Percentiles rank a stretch among this genome's conserved stretches.
These are phyloP conservation scores for Dyspetes luteomarginatus DNA, from an alignment of 2,888 invertebrate genomes.

Conservation along the genomic window DNA sequence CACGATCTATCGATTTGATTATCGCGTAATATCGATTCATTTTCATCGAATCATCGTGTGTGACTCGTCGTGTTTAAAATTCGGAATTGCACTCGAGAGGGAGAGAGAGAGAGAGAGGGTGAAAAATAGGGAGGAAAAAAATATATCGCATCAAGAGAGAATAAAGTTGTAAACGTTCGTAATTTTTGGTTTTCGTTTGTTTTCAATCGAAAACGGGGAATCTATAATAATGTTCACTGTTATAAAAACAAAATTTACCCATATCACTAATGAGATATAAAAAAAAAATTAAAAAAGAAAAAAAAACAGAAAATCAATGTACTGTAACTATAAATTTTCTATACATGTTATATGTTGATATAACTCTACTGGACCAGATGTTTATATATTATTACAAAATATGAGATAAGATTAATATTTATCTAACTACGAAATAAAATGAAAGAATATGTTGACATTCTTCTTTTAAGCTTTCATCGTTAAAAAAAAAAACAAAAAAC, in stretches of 20 bases:
- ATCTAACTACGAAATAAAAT: constrained; percentile 74
- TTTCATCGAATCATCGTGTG: constrained; percentile 51
- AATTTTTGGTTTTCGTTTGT: constrained; percentile 26
- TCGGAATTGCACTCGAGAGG: constrained; percentile 36
- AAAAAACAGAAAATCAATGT: no score
- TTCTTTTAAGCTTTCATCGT: no score
- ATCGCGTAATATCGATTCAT: constrained; percentile 50
- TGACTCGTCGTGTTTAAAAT: constrained; percentile 33
- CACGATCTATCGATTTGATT: constrained; percentile 58
- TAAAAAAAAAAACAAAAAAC: no score
- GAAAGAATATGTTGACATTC: constrained; percentile 73
- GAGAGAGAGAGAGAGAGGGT: no score
- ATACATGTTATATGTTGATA: constrained; percentile 82
- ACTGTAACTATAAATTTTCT: constrained; percentile 81
- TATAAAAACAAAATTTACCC: constrained; percentile 63
- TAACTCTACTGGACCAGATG: constrained; percentile 83
- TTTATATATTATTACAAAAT: constrained; percentile 81
- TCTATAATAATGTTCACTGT: constrained; percentile 76
- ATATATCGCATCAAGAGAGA: neutral
- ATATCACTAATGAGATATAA: constrained; percentile 66
- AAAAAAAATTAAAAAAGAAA: no score
- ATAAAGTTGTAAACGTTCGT: constrained; percentile 20
- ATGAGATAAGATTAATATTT: constrained; percentile 78
- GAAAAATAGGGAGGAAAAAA: constrained; percentile 31
- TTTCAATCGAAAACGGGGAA: constrained; percentile 61